Evolutionary conservation across 2,797 vertebrate species (phyloP), one percentile per base, ranked within the genome.

Genomic region (Oryzias dopingdopingensis): DNA sequence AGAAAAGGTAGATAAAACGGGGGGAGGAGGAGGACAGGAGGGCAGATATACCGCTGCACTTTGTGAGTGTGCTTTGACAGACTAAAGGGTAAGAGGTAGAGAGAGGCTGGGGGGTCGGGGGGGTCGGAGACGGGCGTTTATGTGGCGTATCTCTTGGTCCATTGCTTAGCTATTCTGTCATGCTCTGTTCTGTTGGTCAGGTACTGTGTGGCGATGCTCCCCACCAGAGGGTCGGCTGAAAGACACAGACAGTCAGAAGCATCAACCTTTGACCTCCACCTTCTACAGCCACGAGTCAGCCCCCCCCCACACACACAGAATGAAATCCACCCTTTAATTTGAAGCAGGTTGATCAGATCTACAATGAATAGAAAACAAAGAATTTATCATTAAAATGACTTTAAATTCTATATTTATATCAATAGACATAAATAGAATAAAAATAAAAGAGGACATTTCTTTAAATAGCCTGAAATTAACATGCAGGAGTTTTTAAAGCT

Each of bases 151-250:
- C 96, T 93, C 92, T 98, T 97, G 86, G 96, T 97, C 96, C 96
- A 98, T 80, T 98, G 96, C 91, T 96, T 95, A 91, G 96, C 96
- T 95, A 96, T 97, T 90, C 95, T 93, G 95, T 97, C 96, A 81
- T 98, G 96, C 87, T 98, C 96, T 76, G 94, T 94, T 95, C 96
- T 98, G 96, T 98, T 98, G 92, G 96, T 97, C 94, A 96, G 94
- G 63, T 98, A 98, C 88, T 98, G 96, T 86, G 96, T 98, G 87
- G 96, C 96, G 87, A 98, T 98, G 80, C 96, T 98, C 86, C 96
- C 96, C 86, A 98, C 96, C 86, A 98, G 90, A 62, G 96, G 96
- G 78, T 98, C 96, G 51, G 96, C 96, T 98, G 90, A 14, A 91
- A 74, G 7, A 62, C 23, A 75, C 4, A 65, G 16, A 60, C 22